Conservation (phyloP, 2,113 vertebrate genomes). For the Uria lomvia region DNA sequence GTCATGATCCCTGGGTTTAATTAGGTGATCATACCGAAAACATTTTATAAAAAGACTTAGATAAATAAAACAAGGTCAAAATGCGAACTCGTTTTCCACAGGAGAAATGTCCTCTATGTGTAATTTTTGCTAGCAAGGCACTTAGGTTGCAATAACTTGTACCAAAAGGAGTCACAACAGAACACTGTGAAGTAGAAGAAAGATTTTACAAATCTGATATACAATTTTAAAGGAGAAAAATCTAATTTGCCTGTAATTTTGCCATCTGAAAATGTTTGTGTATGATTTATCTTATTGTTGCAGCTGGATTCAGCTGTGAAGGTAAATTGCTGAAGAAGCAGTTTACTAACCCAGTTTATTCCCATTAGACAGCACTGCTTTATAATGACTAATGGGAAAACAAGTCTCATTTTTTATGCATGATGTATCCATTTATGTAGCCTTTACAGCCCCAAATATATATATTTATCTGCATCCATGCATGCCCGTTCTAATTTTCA, state of each 20-base stretch:
- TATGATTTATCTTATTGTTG: slow-evolving; percentile 42
- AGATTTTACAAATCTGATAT: not conserved
- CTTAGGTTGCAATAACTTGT: not conserved
- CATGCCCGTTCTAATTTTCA: not conserved
- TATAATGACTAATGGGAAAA: slow-evolving; percentile 59
- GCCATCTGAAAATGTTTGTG: slow-evolving; percentile 4
- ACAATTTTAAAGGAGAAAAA: not conserved
- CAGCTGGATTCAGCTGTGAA: slow-evolving; percentile 36
- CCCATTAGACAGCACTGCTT: not conserved
- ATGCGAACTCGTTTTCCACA: not conserved
- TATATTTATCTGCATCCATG: not conserved
- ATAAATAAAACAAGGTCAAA: slow-evolving; percentile 39
- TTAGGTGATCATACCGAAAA: slow-evolving; percentile 5
- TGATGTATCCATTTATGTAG: slow-evolving; percentile 15
- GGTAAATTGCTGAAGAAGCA: slow-evolving; percentile 56
- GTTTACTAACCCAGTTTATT: slow-evolving; percentile 46
- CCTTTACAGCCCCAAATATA: not conserved
- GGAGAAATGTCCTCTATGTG: not conserved
- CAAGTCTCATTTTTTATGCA: slow-evolving; percentile 37
- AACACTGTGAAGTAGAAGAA: not conserved
- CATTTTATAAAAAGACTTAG: not conserved
- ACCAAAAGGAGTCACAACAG: not conserved
- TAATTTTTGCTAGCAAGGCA: slow-evolving; percentile 2
- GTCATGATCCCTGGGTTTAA: slow-evolving; percentile 9
- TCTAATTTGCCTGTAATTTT: slow-evolving; percentile 18